phyloP scores from a whole-genome alignment of 2,888 invertebrate species.

The Trichopria drosophilae region DNA sequence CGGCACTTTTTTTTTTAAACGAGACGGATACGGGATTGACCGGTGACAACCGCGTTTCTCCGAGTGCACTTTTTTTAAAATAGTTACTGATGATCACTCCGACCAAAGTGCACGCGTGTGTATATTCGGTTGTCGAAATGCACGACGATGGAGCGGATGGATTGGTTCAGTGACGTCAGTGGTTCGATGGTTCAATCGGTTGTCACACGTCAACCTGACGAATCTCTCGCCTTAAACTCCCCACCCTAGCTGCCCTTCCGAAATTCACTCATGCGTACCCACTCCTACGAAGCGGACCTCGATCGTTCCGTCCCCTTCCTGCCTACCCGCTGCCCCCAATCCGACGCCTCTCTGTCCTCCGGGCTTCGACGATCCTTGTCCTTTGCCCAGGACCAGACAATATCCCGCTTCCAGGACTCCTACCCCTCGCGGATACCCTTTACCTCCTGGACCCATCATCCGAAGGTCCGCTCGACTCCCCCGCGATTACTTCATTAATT shows the following conservation, averaged over 20 bases:
- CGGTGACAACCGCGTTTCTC: too few species aligned
- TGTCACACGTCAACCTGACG: conserved; percentile 53
- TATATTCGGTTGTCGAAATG: too few species aligned
- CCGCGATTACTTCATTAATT: conserved; percentile 12
- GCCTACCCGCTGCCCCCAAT: conserved; percentile 2
- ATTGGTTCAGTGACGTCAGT: conserved; percentile 55
- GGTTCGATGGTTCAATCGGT: conserved; percentile 54
- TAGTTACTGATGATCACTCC: too few species aligned
- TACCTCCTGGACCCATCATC: conserved; percentile 36
- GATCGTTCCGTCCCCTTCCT: conserved; percentile 17
- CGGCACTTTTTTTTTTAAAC: too few species aligned
- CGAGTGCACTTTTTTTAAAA: too few species aligned
- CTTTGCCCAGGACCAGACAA: conserved; percentile 31
- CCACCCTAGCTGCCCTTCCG: too few species aligned
- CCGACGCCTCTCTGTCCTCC: conserved; percentile 18
- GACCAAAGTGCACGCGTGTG: too few species aligned
- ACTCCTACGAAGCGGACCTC: background rate
- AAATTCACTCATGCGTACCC: background rate
- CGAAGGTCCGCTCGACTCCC: conserved; percentile 18
- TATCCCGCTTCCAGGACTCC: conserved; percentile 35
- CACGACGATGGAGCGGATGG: too few species aligned
- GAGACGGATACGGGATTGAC: too few species aligned
- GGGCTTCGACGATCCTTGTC: conserved; percentile 26
- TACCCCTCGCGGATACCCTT: conserved; percentile 27
- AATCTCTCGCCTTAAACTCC: conserved; percentile 40